phyloP scores from a whole-genome alignment of 2,888 invertebrate species.

The Andricus quercusramuli region DNA sequence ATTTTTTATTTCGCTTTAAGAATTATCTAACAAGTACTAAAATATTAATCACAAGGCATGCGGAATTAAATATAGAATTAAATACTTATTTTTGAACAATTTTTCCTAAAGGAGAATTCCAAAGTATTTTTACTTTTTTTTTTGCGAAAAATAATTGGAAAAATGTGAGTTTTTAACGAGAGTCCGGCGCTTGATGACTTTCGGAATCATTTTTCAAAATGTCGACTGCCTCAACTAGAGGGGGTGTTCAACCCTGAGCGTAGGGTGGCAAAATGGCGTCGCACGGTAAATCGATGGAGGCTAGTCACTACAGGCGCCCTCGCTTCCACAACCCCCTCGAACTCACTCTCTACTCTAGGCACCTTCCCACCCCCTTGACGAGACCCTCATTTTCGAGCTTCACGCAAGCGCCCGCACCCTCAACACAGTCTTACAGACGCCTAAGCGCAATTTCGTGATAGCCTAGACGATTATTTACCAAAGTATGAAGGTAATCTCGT shows the following conservation, averaged over 20 bases:
- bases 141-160: conserved; percentile 34
- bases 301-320: conserved; percentile 78
- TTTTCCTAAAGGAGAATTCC: too few relatives aligned
- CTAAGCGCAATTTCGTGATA: conserved; percentile 46
- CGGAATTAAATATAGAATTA: not conserved
- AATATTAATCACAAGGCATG: not conserved
- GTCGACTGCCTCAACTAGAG: conserved; percentile 72
- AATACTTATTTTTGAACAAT: not conserved
- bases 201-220: conserved; percentile 78
- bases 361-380: conserved; percentile 50
- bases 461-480: conserved; percentile 18
- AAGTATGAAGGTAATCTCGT: not conserved
- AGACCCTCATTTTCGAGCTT: conserved; percentile 76
- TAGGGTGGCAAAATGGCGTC: conserved; percentile 79
- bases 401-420: conserved; percentile 73
- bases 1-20: not conserved
- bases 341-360: conserved; percentile 59
- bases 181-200: conserved; percentile 47
- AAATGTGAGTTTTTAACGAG: conserved; percentile 23
- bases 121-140: not conserved
- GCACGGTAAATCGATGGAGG: conserved; percentile 79
- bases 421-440: conserved; percentile 56
- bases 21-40: too few relatives aligned
- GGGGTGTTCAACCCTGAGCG: conserved; percentile 77
- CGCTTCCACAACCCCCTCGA: conserved; percentile 70